Conservation (phyloP, 2,113 vertebrate genomes). For the Tragelaphus buxtoni region DNA sequence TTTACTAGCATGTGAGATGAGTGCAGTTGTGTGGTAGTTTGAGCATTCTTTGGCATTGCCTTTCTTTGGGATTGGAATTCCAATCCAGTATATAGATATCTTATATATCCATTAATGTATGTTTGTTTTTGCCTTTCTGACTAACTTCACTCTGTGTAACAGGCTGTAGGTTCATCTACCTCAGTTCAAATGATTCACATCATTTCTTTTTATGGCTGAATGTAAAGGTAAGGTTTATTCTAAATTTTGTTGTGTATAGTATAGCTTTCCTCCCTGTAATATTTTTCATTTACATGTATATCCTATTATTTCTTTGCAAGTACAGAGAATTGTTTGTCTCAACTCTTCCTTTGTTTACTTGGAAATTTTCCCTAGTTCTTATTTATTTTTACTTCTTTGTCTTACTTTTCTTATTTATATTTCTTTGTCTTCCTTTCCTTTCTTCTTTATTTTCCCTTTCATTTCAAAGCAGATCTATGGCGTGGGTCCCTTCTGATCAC, state of each 20-base stretch:
- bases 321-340: background rate
- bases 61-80: no score
- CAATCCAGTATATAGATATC: no score
- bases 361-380: background rate
- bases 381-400: background rate
- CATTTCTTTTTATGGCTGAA: background rate
- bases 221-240: background rate
- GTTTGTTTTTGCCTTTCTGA: background rate
- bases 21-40: no score
- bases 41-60: no score
- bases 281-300: background rate
- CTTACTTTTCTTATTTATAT: background rate
- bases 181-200: background rate
- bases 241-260: background rate
- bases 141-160: background rate
- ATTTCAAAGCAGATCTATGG: background rate
- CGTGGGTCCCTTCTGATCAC: background rate
- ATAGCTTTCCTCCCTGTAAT: background rate
- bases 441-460: background rate
- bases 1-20: no score
- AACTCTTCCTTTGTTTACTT: background rate
- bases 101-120: background rate
- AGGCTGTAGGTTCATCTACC: background rate
- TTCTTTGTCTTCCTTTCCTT: background rate
- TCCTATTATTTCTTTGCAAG: background rate